These are phyloP conservation scores for Aythya baeri DNA, from an alignment of 2,113 vertebrate genomes.

Conservation along the genomic window DNA sequence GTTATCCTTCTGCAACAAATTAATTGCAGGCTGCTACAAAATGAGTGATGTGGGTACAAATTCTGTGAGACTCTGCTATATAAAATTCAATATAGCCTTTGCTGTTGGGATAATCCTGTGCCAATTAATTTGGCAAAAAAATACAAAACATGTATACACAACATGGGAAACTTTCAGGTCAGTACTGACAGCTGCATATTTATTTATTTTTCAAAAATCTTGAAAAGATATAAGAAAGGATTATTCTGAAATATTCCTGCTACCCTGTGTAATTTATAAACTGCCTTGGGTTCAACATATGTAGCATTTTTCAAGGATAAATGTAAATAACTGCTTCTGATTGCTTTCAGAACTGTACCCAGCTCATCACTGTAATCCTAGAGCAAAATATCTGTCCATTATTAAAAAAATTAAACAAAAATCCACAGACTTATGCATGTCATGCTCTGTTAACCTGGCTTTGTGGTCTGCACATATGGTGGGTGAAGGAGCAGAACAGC, in stretches of 20 bases:
- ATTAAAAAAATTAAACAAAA: constrained; percentile 45
- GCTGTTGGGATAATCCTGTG: neutral
- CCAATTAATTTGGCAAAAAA: constrained; percentile 21
- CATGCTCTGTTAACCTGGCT: constrained; percentile 45
- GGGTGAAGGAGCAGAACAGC: neutral
- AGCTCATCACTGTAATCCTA: constrained; percentile 2
- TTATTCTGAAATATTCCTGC: neutral
- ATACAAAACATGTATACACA: neutral
- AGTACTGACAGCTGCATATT: neutral
- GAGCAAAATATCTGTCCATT: constrained; percentile 26
- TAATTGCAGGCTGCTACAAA: constrained; percentile 52
- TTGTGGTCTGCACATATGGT: neutral
- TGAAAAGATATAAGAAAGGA: neutral
- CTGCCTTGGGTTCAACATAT: neutral
- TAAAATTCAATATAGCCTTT: constrained; percentile 42
- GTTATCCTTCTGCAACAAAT: constrained; percentile 58
- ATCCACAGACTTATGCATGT: constrained; percentile 21
- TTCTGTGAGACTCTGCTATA: constrained; percentile 17
- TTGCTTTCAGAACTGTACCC: constrained; percentile 49
- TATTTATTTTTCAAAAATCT: neutral
- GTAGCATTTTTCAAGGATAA: constrained; percentile 26
- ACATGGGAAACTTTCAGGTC: neutral
- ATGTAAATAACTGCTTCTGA: constrained; percentile 38
- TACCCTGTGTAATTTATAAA: neutral
- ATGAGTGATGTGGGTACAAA: constrained; percentile 68